phyloP scores from a whole-genome alignment of 2,113 vertebrate genomes.

The Tetraodon nigroviridis region DNA sequence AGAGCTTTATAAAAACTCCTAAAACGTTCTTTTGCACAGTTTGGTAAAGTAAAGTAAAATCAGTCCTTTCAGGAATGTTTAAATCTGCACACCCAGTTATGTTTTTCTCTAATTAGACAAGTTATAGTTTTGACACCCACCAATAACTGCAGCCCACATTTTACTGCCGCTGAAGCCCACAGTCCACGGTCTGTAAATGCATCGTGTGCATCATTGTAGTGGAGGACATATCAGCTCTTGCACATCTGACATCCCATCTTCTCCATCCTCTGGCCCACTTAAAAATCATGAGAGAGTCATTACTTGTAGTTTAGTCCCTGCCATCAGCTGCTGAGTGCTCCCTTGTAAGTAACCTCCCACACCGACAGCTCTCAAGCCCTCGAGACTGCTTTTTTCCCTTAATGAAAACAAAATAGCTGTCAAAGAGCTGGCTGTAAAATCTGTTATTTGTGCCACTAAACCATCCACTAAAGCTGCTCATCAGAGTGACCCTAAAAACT shows the following conservation, averaged over 20 bases:
- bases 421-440: constrained; percentile 2
- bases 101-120: too few species aligned
- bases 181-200: neutral
- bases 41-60: too few species aligned
- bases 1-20: neutral
- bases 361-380: constrained; percentile 12
- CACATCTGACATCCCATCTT: neutral
- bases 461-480: constrained; percentile 19
- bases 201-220: neutral
- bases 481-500: constrained; percentile 15
- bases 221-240: neutral
- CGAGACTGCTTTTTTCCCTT: constrained; percentile 10
- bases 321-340: constrained; percentile 20
- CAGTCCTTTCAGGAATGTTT: too few species aligned
- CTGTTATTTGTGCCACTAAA: constrained; percentile 30
- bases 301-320: constrained; percentile 14
- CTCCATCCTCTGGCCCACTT: constrained; percentile 6
- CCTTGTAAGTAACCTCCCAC: constrained; percentile 27
- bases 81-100: too few species aligned
- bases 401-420: constrained; percentile 33
- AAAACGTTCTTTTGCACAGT: neutral
- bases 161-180: too few species aligned
- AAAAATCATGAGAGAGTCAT: constrained; percentile 13
- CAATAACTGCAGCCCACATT: too few species aligned
- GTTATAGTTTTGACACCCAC: too few species aligned